Percentiles rank a stretch among this genome's conserved stretches.
Evolutionary conservation across 2,888 invertebrate genomes (phyloP).

Genomic region (Meloe dianella): DNA sequence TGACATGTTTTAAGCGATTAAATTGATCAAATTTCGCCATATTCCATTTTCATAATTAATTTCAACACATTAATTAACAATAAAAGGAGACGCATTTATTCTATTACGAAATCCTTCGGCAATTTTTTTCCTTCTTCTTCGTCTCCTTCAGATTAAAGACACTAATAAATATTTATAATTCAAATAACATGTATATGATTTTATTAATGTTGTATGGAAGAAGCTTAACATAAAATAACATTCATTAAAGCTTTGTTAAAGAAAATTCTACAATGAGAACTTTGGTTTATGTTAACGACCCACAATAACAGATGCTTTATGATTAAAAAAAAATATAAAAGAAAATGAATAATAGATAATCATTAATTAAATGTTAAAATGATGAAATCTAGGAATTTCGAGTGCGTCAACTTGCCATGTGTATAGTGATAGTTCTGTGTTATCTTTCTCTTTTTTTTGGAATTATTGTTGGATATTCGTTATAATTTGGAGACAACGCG

Average conservation of each 20-base stretch:
- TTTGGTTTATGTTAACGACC: constrained; percentile 10
- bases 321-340: too few species aligned
- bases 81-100: not conserved
- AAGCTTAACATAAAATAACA: constrained; percentile 6
- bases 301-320: not conserved
- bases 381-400: too few species aligned
- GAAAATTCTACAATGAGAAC: constrained; percentile 5
- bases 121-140: not conserved
- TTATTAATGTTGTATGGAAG: constrained; percentile 11
- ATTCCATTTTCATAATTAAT: not conserved
- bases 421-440: not conserved
- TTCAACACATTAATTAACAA: not conserved
- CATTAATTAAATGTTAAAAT: not conserved
- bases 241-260: constrained; percentile 5
- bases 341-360: not conserved
- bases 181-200: constrained; percentile 1
- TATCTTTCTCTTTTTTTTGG: not conserved
- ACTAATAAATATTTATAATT: constrained; percentile 12
- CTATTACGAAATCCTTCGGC: not conserved
- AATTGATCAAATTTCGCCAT: not conserved
- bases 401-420: too few species aligned
- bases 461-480: not conserved
- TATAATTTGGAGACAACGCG: constrained; percentile 20
- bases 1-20: constrained; percentile 13
- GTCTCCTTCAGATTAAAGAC: not conserved